Conservation (phyloP, 2,888 invertebrate species). For the Marronus borbonicus region DNA sequence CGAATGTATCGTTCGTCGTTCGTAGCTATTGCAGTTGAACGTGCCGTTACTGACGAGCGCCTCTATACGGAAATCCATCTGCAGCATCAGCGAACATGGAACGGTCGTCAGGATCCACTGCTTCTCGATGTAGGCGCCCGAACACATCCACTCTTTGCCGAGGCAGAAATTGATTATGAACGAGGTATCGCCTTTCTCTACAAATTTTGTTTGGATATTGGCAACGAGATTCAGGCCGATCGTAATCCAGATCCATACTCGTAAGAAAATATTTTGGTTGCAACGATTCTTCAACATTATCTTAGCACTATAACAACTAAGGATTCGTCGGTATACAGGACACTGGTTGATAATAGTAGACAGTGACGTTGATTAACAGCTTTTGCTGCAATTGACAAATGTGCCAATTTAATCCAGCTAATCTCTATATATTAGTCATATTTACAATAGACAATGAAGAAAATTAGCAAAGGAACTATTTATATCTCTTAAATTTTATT, state of each 20-base stretch:
- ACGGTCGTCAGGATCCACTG: conserved; percentile 18
- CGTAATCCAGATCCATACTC: not conserved
- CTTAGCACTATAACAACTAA: too few relatives aligned
- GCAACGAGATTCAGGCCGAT: not conserved
- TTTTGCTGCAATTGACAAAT: too few relatives aligned
- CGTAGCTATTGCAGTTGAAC: not conserved
- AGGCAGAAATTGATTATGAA: conserved; percentile 14
- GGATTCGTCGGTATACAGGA: too few relatives aligned
- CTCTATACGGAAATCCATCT: not conserved
- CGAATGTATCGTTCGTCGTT: not conserved
- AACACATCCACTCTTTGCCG: conserved; percentile 2
- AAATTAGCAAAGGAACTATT: too few relatives aligned
- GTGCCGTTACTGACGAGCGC: not conserved
- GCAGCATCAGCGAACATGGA: not conserved
- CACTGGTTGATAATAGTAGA: too few relatives aligned
- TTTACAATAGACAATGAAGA: too few relatives aligned
- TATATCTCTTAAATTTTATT: too few relatives aligned
- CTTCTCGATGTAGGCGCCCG: conserved; percentile 19
- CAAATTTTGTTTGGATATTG: not conserved
- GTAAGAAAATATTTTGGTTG: too few relatives aligned
- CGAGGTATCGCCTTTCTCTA: not conserved
- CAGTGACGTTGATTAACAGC: too few relatives aligned
- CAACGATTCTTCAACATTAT: too few relatives aligned
- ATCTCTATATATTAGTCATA: too few relatives aligned
- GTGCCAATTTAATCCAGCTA: too few relatives aligned